Base-by-base conservation (phyloP, 2,888 invertebrate genomes). In the Diadegma fenestrale region DNA sequence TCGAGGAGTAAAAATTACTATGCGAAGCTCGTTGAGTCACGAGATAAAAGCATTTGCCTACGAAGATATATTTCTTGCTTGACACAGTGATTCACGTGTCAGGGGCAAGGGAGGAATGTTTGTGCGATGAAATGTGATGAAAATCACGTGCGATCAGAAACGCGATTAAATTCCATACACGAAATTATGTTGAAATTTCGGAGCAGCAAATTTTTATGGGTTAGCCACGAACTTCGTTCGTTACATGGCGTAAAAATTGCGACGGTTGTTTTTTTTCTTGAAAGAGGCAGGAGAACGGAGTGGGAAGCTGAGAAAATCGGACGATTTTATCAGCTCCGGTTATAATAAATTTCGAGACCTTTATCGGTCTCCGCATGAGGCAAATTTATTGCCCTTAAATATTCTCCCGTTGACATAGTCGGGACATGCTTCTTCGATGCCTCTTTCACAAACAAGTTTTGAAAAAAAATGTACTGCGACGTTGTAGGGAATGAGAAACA, bases 381-480 rank as follows among this genome's bases (percentile, higher is more conserved):
- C 80, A 75, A 90, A 91, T 92, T 66, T 92, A 89, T 90, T 80
- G 85, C 78, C 84, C 75, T 88, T 85, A 89, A 88, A 91, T 88
- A 90, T 88, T 79, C 69, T 82, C 63, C 77, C 86, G 88, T 89
- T 90, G 89, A 87, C 87, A 85, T 48, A 87, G 86, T 86, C 37
- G 41, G 33, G 45, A 66, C 30, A 66, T 58, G 69, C 51, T 69
- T 76, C 43, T 76, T 63, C 66, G n/a, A 75, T 80, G 41, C 69
- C 41, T 75, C 79, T 41, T 43, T 63, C 33, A 17, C 51, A 19
- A 68, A 61, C 14, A 37, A 26, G 12, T 43, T 58, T 33, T 10
- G n/a, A 72, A 41, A n/a, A 26, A 26, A n/a, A 26, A 4, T 22
- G 10, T 69, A 12, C 2, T 22, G 17, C 10, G 37, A 75, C 19